Evolutionary conservation across 2,888 invertebrate species (phyloP).

Genomic region (Pycnomerus fuliginosus): DNA sequence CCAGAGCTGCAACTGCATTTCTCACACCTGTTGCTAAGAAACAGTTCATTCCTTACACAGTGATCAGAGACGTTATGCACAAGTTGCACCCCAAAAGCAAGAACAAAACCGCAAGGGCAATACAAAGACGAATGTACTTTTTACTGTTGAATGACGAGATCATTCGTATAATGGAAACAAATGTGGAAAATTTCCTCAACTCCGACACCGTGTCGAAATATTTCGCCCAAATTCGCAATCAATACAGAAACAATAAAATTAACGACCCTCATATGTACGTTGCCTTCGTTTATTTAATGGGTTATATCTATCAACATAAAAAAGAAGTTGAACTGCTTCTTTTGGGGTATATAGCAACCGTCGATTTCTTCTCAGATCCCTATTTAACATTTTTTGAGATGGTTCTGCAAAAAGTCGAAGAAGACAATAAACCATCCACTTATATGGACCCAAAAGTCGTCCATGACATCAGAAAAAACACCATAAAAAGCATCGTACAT

Average conservation of each 20-base stretch:
- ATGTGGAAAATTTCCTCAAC: slow-evolving; percentile 27
- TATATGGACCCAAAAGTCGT: slow-evolving; percentile 51
- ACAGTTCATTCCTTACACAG: slow-evolving; percentile 51
- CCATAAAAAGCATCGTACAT: slow-evolving; percentile 63
- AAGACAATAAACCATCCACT: slow-evolving; percentile 16
- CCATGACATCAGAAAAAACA: slow-evolving; percentile 57
- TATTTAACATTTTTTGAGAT: slow-evolving; percentile 12
- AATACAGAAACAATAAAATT: slow-evolving; percentile 12
- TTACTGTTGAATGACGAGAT: slow-evolving; percentile 37
- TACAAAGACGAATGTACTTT: slow-evolving; percentile 65
- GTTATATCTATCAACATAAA: slow-evolving; percentile 31
- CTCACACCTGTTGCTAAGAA: slow-evolving; percentile 54
- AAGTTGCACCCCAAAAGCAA: slow-evolving; percentile 52
- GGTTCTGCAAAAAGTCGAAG: slow-evolving; percentile 17
- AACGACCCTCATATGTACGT: slow-evolving; percentile 21
- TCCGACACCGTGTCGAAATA: slow-evolving; percentile 30
- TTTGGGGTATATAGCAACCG: slow-evolving; percentile 27
- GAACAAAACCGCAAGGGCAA: slow-evolving; percentile 70
- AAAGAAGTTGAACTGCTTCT: slow-evolving; percentile 31
- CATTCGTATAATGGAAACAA: slow-evolving; percentile 14
- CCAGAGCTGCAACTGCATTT: slow-evolving; percentile 63
- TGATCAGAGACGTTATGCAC: slow-evolving; percentile 61
- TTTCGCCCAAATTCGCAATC: slow-evolving; percentile 20
- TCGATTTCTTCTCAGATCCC: slow-evolving; percentile 34
- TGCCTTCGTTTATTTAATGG: slow-evolving; percentile 35